Percentiles rank a stretch among this genome's conserved stretches.
These are phyloP conservation scores for Philaethria dido DNA, from an alignment of 2,888 invertebrate species.

Conservation along the genomic window DNA sequence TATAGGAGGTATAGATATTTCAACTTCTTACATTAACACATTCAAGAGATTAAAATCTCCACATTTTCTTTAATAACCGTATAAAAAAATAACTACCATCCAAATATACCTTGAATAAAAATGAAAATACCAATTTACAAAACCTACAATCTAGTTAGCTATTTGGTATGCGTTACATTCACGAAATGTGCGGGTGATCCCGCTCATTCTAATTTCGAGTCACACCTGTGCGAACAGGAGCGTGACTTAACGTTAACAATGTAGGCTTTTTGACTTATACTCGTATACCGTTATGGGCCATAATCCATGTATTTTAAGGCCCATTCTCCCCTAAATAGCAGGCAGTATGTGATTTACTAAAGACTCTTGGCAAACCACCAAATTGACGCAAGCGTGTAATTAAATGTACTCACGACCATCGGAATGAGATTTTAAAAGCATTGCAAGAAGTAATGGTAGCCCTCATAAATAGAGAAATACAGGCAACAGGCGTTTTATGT, in stretches of 20 bases:
- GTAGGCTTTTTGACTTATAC: constrained; percentile 33
- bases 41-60: too few relatives aligned
- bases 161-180: constrained; percentile 38
- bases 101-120: constrained; percentile 7
- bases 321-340: constrained; percentile 20
- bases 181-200: constrained; percentile 34
- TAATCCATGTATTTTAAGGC: constrained; percentile 22
- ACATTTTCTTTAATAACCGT: too few relatives aligned
- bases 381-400: constrained; percentile 45
- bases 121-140: constrained; percentile 6
- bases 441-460: constrained; percentile 35
- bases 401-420: constrained; percentile 43
- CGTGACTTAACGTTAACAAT: constrained; percentile 44
- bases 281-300: constrained; percentile 24
- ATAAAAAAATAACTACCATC: background rate
- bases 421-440: constrained; percentile 40
- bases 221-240: constrained; percentile 37
- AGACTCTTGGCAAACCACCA: constrained; percentile 45
- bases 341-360: constrained; percentile 33
- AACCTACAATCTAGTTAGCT: constrained; percentile 24
- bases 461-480: constrained; percentile 21
- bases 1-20: too few relatives aligned
- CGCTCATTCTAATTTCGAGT: constrained; percentile 42
- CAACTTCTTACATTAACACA: too few relatives aligned
- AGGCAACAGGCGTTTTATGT: background rate